phyloP scores from a whole-genome alignment of 1,140 invertebrate genomes.

The Drosophila ananassae region DNA sequence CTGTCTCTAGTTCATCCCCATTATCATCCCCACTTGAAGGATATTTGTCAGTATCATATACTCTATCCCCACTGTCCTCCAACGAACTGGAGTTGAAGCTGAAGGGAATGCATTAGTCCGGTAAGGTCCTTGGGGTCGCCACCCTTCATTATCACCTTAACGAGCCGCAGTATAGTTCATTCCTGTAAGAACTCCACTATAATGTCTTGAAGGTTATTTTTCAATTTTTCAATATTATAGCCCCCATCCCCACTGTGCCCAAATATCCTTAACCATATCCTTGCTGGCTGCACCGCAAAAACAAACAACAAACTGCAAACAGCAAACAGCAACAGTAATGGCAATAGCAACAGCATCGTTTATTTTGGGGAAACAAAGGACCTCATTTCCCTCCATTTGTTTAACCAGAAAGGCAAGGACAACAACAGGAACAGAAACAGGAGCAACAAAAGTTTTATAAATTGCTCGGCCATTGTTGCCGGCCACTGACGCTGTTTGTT shows the following conservation, averaged over 20 bases:
- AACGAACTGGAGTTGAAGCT: background rate
- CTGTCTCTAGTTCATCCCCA: background rate
- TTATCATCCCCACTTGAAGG: too few relatives aligned
- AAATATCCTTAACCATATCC: background rate
- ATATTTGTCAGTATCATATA: too few relatives aligned
- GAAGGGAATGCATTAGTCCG: conserved; percentile 47
- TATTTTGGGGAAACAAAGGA: conserved; percentile 80
- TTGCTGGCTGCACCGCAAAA: conserved; percentile 29
- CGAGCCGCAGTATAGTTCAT: background rate
- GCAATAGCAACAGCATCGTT: conserved; percentile 66
- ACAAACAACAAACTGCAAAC: conserved; percentile 47
- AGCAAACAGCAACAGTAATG: conserved; percentile 23
- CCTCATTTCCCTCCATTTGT: conserved; percentile 77
- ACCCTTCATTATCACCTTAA: background rate
- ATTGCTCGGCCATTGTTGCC: conserved; percentile 59
- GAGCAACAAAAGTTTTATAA: conserved; percentile 55
- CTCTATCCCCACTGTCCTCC: too few relatives aligned
- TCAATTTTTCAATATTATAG: too few relatives aligned
- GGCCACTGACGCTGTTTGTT: conserved; percentile 63
- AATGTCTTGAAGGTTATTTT: too few relatives aligned
- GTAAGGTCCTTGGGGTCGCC: conserved; percentile 24
- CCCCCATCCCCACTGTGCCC: background rate
- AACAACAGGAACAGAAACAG: conserved; percentile 31
- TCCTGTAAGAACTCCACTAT: too few relatives aligned
- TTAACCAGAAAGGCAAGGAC: conserved; percentile 57